Evolutionary conservation across 2,888 invertebrate species (phyloP).

Genomic region (Choreutis nemorana): DNA sequence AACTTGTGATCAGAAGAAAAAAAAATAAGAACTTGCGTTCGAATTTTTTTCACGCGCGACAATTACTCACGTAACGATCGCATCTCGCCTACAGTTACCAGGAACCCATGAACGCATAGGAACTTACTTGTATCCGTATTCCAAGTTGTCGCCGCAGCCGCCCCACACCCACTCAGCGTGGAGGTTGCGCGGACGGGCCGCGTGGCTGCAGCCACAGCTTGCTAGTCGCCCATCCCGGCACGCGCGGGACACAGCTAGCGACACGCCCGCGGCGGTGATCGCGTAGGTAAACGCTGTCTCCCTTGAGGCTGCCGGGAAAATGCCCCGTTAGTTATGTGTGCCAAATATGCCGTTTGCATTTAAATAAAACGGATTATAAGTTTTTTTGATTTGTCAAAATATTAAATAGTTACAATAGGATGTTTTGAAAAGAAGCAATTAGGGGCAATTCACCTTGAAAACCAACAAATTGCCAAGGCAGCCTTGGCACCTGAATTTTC

Average conservation of each 20-base stretch:
- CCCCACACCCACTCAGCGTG: conserved; percentile 97
- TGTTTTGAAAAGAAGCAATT: no score
- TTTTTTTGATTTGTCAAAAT: no score
- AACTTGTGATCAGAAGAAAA: no score
- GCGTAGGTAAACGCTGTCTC: conserved; percentile 95
- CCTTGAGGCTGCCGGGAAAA: conserved; percentile 69
- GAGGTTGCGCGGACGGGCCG: conserved; percentile 81
- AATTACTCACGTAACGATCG: no score
- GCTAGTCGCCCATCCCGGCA: conserved; percentile 91
- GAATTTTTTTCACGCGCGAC: no score
- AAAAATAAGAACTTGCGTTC: no score
- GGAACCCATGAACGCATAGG: not conserved
- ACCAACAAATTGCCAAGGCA: no score
- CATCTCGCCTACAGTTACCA: conserved; percentile 2
- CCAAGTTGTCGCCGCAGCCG: conserved; percentile 96
- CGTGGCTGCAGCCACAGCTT: conserved; percentile 90
- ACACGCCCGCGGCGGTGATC: conserved; percentile 87
- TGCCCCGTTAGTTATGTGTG: not conserved
- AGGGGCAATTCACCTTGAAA: no score
- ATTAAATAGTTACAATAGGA: no score
- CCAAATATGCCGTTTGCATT: not conserved
- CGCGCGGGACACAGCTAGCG: conserved; percentile 86
- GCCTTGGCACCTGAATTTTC: no score
- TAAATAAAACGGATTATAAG: no score
- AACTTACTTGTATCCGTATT: conserved; percentile 92